Evolutionary conservation across 2,888 invertebrate species (phyloP).

Genomic region (Lacanobia oleracea): DNA sequence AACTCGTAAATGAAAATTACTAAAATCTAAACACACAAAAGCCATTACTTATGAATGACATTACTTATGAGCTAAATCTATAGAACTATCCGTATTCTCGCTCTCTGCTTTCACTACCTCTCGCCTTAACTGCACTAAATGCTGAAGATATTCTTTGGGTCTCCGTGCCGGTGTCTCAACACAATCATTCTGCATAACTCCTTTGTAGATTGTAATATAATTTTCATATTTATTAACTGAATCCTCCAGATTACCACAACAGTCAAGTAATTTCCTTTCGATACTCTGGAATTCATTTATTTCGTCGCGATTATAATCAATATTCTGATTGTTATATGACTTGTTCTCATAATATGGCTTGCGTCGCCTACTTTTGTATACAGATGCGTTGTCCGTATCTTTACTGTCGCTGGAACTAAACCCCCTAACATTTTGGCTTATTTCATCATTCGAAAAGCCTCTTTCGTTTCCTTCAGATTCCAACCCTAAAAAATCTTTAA

Average conservation of each 20-base stretch:
- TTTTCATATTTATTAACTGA: constrained; percentile 79
- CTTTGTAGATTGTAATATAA: constrained; percentile 73
- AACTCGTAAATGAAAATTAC: background rate
- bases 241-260: constrained; percentile 79
- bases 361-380: constrained; percentile 41
- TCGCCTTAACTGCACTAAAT: constrained; percentile 89
- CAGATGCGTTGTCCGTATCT: constrained; percentile 58
- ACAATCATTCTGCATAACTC: constrained; percentile 48
- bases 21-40: constrained; percentile 7
- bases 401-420: constrained; percentile 67
- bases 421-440: constrained; percentile 62
- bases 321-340: constrained; percentile 31
- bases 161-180: constrained; percentile 65
- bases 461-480: constrained; percentile 57
- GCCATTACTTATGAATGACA: too few species aligned
- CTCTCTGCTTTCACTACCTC: constrained; percentile 89
- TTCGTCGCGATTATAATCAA: constrained; percentile 64
- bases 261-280: constrained; percentile 78
- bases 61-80: constrained; percentile 58
- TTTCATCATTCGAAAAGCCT: constrained; percentile 52
- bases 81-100: constrained; percentile 77
- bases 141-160: constrained; percentile 91
- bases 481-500: constrained; percentile 75
- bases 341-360: constrained; percentile 38
- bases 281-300: constrained; percentile 69